Base-by-base conservation (phyloP, 2,797 vertebrate species). In the Gambelia wislizenii region DNA sequence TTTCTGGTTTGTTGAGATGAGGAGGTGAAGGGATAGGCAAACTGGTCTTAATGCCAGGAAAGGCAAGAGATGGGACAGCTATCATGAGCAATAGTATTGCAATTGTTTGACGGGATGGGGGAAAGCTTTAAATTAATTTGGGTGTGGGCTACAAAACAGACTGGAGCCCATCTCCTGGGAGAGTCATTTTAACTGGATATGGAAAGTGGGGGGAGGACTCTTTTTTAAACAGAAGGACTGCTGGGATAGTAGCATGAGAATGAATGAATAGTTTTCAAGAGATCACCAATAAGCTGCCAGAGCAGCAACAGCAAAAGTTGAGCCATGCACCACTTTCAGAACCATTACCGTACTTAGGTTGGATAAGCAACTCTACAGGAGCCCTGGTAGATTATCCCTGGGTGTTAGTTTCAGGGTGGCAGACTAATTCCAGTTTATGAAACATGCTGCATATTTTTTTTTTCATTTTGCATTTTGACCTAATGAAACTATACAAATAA, bases 171-270 rank as follows among this genome's bases (percentile, higher is more conserved):
- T 75, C 76, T 36, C 36, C 20, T n/a, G 54, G 59, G 69, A 67
- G 59, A 75, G 9, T 67, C 9, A 67, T 86, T 89, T 69, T 78
- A 77, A 77, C 14, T 83, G 72, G 42, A 82, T 74, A 22, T 54
- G 42, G 42, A 83, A 64, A 44, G 9, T 6, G 13, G 12, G 2
- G 14, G n/a, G n/a, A n/a, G n/a, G n/a, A n/a, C n/a, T n/a, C n/a
- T n/a, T n/a, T n/a, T n/a, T n/a, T 59, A 5, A 20, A 33, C 22
- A 70, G 81, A 39, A 67, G 7, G 20, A 59, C 14, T 39, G 64
- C 14, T 39, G 64, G 30, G 33, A 49, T 74, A 59, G 42, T 74
- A 67, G 69, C 67, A 49, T 75, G 39, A 54, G 44, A 82, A 39
- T 76, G n/a, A 52, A 33, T n/a, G 49, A 44, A 30, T 59, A 36